A percentile compares a stretch with the other conserved stretches of the same genome.
Conservation (phyloP, 2,888 invertebrate species). For the Operophtera brumata region DNA sequence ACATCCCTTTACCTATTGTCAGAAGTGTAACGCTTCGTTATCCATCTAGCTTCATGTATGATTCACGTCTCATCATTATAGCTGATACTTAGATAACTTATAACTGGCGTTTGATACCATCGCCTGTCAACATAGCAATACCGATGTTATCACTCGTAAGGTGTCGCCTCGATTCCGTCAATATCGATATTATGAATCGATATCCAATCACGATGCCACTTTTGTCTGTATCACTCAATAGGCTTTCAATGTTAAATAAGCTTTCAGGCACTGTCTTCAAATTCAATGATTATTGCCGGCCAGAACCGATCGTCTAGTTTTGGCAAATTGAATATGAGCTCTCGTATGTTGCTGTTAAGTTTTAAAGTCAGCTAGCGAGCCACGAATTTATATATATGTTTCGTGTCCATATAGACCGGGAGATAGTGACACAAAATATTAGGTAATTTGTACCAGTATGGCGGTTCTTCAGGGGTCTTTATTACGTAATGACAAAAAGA, state of each 20-base stretch:
- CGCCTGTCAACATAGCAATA: conserved; percentile 18
- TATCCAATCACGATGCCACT: conserved; percentile 12
- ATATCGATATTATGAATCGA: conserved; percentile 20
- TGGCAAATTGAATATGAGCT: too few relatives aligned
- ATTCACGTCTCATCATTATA: conserved; percentile 11
- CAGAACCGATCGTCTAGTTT: too few relatives aligned
- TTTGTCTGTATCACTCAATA: background rate
- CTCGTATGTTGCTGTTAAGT: too few relatives aligned
- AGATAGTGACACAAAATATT: too few relatives aligned
- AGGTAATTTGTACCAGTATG: too few relatives aligned
- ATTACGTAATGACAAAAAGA: too few relatives aligned
- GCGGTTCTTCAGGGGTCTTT: too few relatives aligned
- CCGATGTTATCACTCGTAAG: conserved; percentile 18
- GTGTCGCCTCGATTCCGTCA: conserved; percentile 14
- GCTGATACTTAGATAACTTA: too few relatives aligned
- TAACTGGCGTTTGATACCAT: too few relatives aligned
- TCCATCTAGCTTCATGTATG: background rate
- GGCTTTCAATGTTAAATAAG: conserved; percentile 1
- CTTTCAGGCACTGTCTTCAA: background rate
- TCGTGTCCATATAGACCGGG: too few relatives aligned
- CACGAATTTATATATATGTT: too few relatives aligned
- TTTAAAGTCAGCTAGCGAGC: too few relatives aligned
- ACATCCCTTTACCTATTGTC: background rate
- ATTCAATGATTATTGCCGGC: background rate
- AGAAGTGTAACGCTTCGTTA: background rate